These are phyloP conservation scores for Pachymerium ferrugineum DNA, from an alignment of 2,888 invertebrate species.

Conservation along the genomic window DNA sequence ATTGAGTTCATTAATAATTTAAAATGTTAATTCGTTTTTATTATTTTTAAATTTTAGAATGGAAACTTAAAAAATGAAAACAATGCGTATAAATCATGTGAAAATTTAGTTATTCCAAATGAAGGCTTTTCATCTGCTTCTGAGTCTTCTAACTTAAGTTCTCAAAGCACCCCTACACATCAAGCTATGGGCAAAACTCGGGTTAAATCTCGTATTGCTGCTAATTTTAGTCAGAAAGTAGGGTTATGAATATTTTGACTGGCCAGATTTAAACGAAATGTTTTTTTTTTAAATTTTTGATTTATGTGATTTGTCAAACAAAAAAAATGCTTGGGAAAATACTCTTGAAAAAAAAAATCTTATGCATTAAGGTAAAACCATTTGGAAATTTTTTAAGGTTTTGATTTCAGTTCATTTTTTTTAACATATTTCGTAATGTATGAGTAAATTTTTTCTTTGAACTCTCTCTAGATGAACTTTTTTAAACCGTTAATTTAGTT, in stretches of 20 bases:
- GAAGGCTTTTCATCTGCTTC: background rate
- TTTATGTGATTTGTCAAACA: too few relatives aligned
- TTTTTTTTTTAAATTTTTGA: background rate
- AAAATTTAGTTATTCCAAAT: background rate
- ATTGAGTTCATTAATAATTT: background rate
- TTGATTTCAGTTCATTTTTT: background rate
- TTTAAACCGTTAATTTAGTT: background rate
- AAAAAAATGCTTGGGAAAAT: background rate
- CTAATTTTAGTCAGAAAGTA: conserved; percentile 25
- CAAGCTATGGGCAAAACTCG: background rate
- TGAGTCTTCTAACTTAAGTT: background rate
- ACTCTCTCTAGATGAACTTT: background rate
- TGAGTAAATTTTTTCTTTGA: background rate
- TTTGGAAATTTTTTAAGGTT: background rate
- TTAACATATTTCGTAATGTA: background rate
- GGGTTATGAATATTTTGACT: background rate
- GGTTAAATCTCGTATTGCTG: background rate
- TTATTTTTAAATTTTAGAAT: background rate
- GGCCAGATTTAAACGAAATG: too few relatives aligned
- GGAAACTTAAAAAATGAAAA: background rate
- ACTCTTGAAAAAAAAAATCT: too few relatives aligned
- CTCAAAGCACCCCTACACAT: conserved; percentile 8
- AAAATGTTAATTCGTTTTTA: background rate
- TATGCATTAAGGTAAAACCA: background rate
- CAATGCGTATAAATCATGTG: conserved; percentile 11